Evolutionary conservation across 2,113 vertebrate species (phyloP).

Genomic region (Paralichthys olivaceus): DNA sequence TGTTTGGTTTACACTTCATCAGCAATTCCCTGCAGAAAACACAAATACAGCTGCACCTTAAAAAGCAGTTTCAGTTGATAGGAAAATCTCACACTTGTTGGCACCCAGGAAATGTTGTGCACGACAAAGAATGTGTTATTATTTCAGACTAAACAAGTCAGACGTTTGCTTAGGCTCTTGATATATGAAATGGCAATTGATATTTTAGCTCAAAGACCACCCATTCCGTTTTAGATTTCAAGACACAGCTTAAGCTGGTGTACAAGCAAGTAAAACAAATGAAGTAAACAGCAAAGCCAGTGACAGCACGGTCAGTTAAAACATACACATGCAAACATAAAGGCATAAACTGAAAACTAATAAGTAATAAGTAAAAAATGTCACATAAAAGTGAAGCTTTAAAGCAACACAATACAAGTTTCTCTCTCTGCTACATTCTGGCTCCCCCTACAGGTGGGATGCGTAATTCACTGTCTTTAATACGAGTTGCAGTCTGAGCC

Average conservation of each 20-base stretch:
- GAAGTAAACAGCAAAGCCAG: background rate
- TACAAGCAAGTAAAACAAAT: background rate
- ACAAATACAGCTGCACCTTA: conserved; percentile 9
- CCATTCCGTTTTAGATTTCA: background rate
- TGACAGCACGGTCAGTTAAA: background rate
- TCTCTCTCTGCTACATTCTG: no score
- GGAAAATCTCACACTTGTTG: background rate
- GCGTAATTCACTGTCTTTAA: no score
- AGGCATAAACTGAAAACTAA: background rate
- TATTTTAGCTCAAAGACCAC: conserved; percentile 25
- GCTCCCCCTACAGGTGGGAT: no score
- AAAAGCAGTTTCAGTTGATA: background rate
- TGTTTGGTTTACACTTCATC: conserved; percentile 46
- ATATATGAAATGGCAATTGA: conserved; percentile 17
- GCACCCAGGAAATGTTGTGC: background rate
- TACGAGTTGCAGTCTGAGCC: no score
- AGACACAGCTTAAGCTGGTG: background rate
- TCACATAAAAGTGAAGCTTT: background rate
- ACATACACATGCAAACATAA: background rate
- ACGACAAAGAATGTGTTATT: conserved; percentile 9
- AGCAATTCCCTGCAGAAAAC: conserved; percentile 1
- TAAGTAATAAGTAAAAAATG: background rate
- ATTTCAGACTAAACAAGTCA: conserved; percentile 28
- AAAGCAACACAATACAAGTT: no score
- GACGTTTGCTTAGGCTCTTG: background rate